Conservation (phyloP, 2,797 vertebrate species). For the Acomys russatus region DNA sequence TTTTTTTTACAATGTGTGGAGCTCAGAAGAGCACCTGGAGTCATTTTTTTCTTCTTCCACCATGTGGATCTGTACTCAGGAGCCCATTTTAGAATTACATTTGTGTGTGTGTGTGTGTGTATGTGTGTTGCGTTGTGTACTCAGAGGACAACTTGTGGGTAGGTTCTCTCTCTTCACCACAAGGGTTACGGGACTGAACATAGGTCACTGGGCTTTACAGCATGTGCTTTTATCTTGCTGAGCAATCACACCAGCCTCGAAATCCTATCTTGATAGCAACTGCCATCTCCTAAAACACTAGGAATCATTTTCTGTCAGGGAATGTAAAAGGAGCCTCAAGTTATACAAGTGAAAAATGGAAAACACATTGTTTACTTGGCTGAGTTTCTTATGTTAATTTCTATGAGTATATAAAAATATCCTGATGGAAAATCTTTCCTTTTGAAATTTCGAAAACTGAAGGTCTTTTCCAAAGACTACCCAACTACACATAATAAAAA, state of each 20-base stretch:
- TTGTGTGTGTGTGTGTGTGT: neutral
- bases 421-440: slow-evolving; percentile 30
- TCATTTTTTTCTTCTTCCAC: neutral
- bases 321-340: slow-evolving; percentile 60
- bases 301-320: slow-evolving; percentile 29
- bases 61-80: neutral
- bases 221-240: neutral
- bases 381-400: slow-evolving; percentile 57
- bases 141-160: neutral
- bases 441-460: slow-evolving; percentile 56
- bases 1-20: too few species aligned
- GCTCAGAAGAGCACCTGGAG: neutral
- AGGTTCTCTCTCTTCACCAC: neutral
- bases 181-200: neutral
- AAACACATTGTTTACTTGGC: slow-evolving; percentile 21
- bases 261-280: slow-evolving; percentile 8
- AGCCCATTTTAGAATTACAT: neutral
- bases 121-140: neutral
- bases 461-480: slow-evolving; percentile 22
- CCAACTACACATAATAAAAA: slow-evolving; percentile 42
- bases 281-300: slow-evolving; percentile 38
- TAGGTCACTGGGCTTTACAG: neutral
- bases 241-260: neutral
- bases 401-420: slow-evolving; percentile 44
- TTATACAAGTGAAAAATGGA: slow-evolving; percentile 39